Evolutionary conservation across 2,797 vertebrate genomes (phyloP).

Genomic region (Falco rusticolus): DNA sequence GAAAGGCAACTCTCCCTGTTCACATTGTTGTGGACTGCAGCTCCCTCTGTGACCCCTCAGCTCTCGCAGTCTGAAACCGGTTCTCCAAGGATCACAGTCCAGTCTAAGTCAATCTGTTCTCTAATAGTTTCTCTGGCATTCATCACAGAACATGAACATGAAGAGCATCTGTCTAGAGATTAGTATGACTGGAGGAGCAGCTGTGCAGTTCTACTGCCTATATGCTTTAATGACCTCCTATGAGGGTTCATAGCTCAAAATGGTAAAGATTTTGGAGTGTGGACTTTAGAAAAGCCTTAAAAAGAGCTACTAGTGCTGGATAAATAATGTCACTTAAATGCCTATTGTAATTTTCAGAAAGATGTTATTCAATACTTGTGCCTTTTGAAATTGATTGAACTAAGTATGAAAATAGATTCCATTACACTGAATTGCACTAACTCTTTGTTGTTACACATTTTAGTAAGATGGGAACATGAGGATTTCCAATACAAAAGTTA

Average conservation of each 20-base stretch:
- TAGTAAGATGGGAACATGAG: background rate
- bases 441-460: background rate
- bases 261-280: background rate
- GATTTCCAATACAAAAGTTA: background rate
- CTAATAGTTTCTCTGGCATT: constrained; percentile 57
- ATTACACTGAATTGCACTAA: background rate
- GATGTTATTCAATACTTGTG: background rate
- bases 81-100: constrained; percentile 9
- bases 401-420: background rate
- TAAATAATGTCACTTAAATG: background rate
- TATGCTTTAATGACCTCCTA: constrained; percentile 48
- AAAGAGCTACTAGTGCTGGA: background rate
- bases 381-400: background rate
- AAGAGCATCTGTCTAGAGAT: constrained; percentile 51
- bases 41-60: background rate
- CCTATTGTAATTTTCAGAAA: background rate
- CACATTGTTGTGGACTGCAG: background rate
- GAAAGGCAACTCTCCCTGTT: background rate
- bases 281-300: background rate
- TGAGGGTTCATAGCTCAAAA: constrained; percentile 13
- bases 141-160: constrained; percentile 21
- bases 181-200: constrained; percentile 25
- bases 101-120: constrained; percentile 52
- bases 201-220: constrained; percentile 7
- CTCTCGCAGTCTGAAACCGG: background rate